A percentile compares a stretch with the other conserved stretches of the same genome.
These are phyloP conservation scores for Corbicula japonica DNA, from an alignment of 2,888 invertebrate genomes.

Conservation along the genomic window DNA sequence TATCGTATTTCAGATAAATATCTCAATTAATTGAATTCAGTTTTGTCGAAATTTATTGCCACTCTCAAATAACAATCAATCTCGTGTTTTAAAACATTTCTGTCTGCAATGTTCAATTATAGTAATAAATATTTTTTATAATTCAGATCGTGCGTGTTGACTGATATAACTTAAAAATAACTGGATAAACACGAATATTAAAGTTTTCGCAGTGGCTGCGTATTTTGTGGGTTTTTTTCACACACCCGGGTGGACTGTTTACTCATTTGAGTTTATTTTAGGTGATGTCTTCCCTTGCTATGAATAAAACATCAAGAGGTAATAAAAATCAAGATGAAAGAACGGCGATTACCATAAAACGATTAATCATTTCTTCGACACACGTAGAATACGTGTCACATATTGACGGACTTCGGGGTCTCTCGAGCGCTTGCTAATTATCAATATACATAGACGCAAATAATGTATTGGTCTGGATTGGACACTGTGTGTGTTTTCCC, in stretches of 20 bases:
- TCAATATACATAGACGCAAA: conserved; percentile 3
- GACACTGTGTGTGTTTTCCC: conserved; percentile 33
- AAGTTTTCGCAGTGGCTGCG: conserved; percentile 14
- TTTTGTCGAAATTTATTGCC: too few species aligned
- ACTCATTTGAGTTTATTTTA: conserved; percentile 24
- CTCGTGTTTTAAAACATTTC: too few species aligned
- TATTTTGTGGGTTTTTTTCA: conserved; percentile 12
- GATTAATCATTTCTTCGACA: conserved; percentile 37
- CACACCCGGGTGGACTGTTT: conserved; percentile 2
- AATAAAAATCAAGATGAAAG: conserved; percentile 48
- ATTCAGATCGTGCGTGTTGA: conserved; percentile 44
- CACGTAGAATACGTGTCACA: conserved; percentile 18
- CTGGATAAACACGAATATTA: conserved; percentile 10
- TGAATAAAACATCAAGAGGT: conserved; percentile 49
- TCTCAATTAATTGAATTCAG: too few species aligned
- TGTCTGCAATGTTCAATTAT: too few species aligned
- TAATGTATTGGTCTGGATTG: conserved; percentile 16
- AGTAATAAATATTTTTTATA: conserved; percentile 41
- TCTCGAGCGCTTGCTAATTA: conserved; percentile 21
- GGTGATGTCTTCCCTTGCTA: conserved; percentile 19
- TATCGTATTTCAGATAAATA: too few species aligned
- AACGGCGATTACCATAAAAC: conserved; percentile 30
- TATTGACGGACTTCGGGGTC: conserved; percentile 20
- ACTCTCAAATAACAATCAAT: too few species aligned
- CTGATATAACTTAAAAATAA: conserved; percentile 22